These are phyloP conservation scores for Sus cebifrons DNA, from an alignment of 2,797 vertebrate species.

Conservation along the genomic window DNA sequence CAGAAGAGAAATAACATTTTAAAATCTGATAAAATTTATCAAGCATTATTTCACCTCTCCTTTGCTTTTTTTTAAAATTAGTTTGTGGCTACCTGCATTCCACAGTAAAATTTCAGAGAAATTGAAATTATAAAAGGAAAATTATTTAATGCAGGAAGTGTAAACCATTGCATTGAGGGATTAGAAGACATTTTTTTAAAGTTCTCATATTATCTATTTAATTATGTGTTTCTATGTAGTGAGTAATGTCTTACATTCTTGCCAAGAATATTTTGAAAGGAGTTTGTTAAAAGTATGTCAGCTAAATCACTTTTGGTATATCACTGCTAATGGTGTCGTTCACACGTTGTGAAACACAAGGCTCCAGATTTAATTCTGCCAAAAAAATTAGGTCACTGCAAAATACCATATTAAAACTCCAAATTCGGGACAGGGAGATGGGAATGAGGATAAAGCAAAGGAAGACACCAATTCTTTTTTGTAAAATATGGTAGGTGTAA, in stretches of 20 bases:
- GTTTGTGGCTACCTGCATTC: not conserved
- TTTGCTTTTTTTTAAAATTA: not conserved
- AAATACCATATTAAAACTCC: not conserved
- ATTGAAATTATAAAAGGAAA: not conserved
- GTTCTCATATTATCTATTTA: not conserved
- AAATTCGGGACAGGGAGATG: not conserved
- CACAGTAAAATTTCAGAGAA: not conserved
- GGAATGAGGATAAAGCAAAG: not conserved
- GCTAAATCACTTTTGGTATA: not conserved
- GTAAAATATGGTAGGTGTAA: not conserved
- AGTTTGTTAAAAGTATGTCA: slow-evolving; percentile 34
- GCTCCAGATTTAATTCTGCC: slow-evolving; percentile 56
- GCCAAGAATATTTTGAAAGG: slow-evolving; percentile 38
- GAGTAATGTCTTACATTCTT: slow-evolving; percentile 35
- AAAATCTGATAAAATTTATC: not conserved
- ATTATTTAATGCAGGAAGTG: not conserved
- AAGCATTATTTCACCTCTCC: not conserved
- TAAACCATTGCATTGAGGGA: not conserved
- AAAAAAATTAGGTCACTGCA: slow-evolving; percentile 21
- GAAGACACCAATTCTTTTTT: not conserved
- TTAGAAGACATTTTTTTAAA: not conserved
- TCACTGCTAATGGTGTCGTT: slow-evolving; percentile 33
- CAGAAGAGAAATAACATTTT: not conserved
- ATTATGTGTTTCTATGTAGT: not conserved
- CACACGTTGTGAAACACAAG: not conserved